These are phyloP conservation scores for Macrotrachela quadricornifera DNA, from an alignment of 1,140 invertebrate genomes.

Conservation along the genomic window DNA sequence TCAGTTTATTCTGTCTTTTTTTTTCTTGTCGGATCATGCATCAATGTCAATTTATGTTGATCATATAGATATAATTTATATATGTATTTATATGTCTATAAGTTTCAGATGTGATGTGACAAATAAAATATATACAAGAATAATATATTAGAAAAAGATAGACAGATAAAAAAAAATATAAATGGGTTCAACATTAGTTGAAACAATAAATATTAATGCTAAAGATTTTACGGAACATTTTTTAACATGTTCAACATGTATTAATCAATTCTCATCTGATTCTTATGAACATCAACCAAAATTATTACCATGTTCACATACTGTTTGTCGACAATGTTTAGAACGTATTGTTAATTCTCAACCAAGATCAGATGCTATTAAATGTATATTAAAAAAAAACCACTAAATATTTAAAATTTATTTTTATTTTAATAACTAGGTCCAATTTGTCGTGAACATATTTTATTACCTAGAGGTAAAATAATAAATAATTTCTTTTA, in stretches of 20 bases:
- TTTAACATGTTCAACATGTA: conserved; percentile 78
- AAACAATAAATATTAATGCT: conserved; percentile 88
- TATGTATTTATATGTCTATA: too few relatives aligned
- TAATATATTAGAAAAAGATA: background rate
- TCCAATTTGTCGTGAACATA: conserved; percentile 77
- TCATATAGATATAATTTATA: too few relatives aligned
- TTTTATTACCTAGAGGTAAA: conserved; percentile 56
- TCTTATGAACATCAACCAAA: conserved; percentile 72
- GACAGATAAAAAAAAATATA: background rate
- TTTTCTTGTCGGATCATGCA: too few relatives aligned
- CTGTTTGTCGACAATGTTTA: conserved; percentile 69
- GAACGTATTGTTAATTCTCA: conserved; percentile 42
- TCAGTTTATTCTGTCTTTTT: too few relatives aligned
- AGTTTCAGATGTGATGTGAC: too few relatives aligned
- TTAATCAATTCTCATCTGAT: conserved; percentile 49
- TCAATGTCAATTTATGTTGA: too few relatives aligned
- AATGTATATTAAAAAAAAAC: too few relatives aligned
- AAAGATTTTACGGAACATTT: conserved; percentile 93
- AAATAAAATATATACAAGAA: too few relatives aligned
- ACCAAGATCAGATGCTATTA: too few relatives aligned
- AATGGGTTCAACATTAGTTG: conserved; percentile 47
- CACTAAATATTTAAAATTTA: too few relatives aligned
- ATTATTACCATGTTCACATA: conserved; percentile 75
- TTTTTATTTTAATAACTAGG: conserved; percentile 17
- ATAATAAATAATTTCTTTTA: too few relatives aligned